A percentile compares a stretch with the other conserved stretches of the same genome.
Conservation (phyloP, 2,797 vertebrate genomes). For the Squalus acanthias region DNA sequence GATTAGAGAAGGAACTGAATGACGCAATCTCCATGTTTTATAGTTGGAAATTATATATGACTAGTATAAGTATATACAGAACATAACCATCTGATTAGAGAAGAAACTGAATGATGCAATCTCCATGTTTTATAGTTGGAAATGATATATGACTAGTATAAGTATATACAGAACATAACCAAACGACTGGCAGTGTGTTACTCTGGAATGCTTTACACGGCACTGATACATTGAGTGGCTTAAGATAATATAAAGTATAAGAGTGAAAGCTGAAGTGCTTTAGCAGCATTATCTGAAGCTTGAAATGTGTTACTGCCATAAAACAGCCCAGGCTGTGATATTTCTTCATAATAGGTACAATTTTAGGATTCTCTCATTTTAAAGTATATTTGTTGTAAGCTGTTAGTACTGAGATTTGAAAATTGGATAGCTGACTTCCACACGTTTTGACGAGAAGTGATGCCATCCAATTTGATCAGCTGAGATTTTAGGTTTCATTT, state of each 20-base stretch:
- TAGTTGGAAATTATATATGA: not conserved
- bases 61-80: not conserved
- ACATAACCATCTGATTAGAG: not conserved
- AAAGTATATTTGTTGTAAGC: not conserved
- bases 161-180: not conserved
- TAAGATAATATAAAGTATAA: not conserved
- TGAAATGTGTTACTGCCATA: not conserved
- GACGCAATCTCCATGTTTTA: not conserved
- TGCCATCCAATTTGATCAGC: not conserved
- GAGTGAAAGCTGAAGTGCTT: not conserved
- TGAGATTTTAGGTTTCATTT: not conserved
- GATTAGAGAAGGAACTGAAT: not conserved
- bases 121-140: not conserved
- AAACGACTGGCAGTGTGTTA: not conserved
- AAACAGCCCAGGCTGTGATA: not conserved
- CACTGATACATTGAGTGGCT: not conserved
- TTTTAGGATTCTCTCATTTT: not conserved
- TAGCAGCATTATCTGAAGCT: not conserved
- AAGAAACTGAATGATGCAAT: not conserved
- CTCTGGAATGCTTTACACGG: not conserved
- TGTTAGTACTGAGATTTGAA: not conserved
- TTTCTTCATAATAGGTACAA: not conserved
- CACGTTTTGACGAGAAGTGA: not conserved
- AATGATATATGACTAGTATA: not conserved
- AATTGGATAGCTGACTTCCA: not conserved